Evolutionary conservation across 2,113 vertebrate species (phyloP), one percentile per base, ranked within the genome.

Genomic region (Rhea pennata): DNA sequence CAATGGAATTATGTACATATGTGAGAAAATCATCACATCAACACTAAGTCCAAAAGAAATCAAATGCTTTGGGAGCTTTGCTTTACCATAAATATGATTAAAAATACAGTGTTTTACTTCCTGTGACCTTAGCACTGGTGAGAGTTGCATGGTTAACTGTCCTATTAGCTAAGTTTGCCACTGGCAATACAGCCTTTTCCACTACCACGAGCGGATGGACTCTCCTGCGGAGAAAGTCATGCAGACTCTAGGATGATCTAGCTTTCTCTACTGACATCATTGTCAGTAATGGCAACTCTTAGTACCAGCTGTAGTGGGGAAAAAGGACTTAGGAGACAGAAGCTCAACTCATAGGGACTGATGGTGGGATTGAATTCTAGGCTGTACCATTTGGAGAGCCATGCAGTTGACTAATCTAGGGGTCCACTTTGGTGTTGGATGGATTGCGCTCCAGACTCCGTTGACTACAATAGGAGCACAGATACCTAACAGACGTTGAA

Each of bases 151-250:
- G 39, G 33, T 0, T 89, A 36, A 40, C 67, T 76, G 78, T 79
- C 74, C 66, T 76, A 82, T 33, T 44, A 72, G 48, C 12, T 31
- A 64, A 53, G 70, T 31, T 4, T 24, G 58, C 76, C 58, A n/a
- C 33, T 31, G 44, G 26, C 74, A 76, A 12, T 22, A 48, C 46
- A 75, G 40, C 72, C 81, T 81, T 82, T 48, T 84, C 73, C 3
- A 1, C 26, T 40, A 2, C 24, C 2, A 13, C 64, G 29, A 42
- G 44, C n/a, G 73, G 42, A 53, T 44, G 91, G 0, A 0, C 20
- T 73, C 9, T 82, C 36, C 50, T 56, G 33, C 1, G 4, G 61
- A 69, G 20, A 69, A 24, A 56, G 24, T 67, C 64, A 53, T 42
- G 64, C 85, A 87, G 76, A 58, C 67, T 61, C 92, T 77, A 51